Conservation (phyloP, 2,113 vertebrate genomes). For the Callospermophilus lateralis region DNA sequence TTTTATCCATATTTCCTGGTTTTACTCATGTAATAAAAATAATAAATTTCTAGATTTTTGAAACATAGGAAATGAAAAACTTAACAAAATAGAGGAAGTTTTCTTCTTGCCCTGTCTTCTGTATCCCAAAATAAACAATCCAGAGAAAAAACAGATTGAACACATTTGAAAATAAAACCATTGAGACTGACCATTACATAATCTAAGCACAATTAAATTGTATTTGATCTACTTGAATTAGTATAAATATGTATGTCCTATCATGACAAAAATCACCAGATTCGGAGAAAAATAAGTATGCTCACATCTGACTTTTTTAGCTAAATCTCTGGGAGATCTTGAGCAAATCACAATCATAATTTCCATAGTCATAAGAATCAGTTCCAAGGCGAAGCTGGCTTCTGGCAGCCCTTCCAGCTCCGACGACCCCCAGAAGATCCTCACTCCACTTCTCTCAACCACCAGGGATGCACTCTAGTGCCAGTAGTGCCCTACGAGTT, state of each 20-base stretch:
- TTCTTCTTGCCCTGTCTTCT: neutral
- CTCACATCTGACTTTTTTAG: neutral
- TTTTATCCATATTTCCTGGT: neutral
- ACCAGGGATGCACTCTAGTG: neutral
- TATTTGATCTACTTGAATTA: neutral
- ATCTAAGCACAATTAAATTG: constrained; percentile 1
- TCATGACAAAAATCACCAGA: neutral
- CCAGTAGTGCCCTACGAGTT: neutral
- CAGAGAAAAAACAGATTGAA: neutral
- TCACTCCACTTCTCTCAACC: neutral
- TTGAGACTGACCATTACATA: neutral
- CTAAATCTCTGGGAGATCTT: neutral
- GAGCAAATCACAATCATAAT: neutral
- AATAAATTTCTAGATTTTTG: neutral
- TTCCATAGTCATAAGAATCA: neutral
- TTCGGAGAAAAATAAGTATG: neutral
- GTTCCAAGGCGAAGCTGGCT: neutral
- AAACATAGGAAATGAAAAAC: neutral
- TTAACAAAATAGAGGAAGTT: neutral
- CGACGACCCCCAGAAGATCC: neutral
- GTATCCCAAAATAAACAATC: neutral
- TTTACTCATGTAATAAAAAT: neutral
- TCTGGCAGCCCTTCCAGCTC: neutral
- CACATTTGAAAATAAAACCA: neutral
- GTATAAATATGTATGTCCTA: neutral